phyloP scores from a whole-genome alignment of 1,140 invertebrate genomes.

The Ceratosolen solmsi region DNA sequence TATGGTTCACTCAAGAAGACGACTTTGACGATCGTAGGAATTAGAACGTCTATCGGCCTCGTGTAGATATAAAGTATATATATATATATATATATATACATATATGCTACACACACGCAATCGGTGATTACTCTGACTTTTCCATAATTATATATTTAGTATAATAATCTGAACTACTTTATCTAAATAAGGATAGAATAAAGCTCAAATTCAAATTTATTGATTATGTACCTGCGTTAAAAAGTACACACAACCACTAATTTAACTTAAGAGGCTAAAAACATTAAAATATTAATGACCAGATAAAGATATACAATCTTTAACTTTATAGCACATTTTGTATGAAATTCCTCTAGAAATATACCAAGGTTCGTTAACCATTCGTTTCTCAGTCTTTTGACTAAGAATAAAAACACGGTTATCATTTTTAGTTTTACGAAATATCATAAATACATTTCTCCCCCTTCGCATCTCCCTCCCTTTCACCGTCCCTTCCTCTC shows the following conservation, averaged over 20 bases:
- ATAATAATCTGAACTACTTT: not conserved
- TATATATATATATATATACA: not conserved
- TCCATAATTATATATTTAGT: not conserved
- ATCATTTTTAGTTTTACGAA: not conserved
- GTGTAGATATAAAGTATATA: not conserved
- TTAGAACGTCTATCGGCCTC: conserved; percentile 35
- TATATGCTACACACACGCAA: not conserved
- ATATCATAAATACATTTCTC: not conserved
- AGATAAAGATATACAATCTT: conserved; percentile 40
- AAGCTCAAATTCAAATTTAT: conserved; percentile 11
- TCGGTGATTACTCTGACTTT: not conserved
- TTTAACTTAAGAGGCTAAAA: conserved; percentile 33
- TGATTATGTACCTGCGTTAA: not conserved
- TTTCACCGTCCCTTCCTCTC: not conserved
- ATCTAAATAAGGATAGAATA: conserved; percentile 31
- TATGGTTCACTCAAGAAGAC: conserved; percentile 30
- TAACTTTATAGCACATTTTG: conserved; percentile 31
- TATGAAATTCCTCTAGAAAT: conserved; percentile 16
- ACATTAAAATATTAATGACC: conserved; percentile 42
- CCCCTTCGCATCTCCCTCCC: not conserved
- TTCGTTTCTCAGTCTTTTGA: not conserved
- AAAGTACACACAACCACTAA: conserved; percentile 16
- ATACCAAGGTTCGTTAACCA: conserved; percentile 7
- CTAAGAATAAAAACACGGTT: not conserved
- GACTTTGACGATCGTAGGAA: conserved; percentile 47